These are phyloP conservation scores for Oscheius sp. DNA, from an alignment of 2,888 invertebrate genomes.

Conservation along the genomic window DNA sequence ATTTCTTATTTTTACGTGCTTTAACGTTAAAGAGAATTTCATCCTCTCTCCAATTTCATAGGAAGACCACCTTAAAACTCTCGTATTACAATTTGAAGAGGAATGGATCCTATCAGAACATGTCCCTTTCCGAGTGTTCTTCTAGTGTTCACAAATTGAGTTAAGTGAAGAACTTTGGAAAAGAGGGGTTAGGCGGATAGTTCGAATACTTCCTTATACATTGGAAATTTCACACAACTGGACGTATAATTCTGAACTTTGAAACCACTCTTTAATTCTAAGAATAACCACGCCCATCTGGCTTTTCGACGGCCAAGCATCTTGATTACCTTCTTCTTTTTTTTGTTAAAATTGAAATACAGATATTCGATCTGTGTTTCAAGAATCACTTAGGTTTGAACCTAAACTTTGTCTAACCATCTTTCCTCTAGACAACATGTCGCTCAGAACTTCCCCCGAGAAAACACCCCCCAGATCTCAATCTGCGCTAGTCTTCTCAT, in stretches of 20 bases:
- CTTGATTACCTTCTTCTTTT: neutral
- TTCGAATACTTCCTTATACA: neutral
- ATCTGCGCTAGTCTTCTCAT: slow-evolving; percentile 14
- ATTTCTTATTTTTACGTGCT: too few relatives aligned
- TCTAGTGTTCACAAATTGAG: neutral
- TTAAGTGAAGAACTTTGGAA: too few relatives aligned
- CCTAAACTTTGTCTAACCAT: neutral
- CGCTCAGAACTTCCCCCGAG: slow-evolving; percentile 24
- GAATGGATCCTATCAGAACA: neutral
- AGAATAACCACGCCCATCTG: neutral
- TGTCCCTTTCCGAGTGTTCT: neutral
- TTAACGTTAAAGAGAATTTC: slow-evolving; percentile 11
- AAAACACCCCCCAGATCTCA: slow-evolving; percentile 17
- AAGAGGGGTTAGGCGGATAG: neutral
- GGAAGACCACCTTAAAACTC: slow-evolving; percentile 14
- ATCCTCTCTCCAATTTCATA: slow-evolving; percentile 14
- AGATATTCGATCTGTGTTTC: too few relatives aligned
- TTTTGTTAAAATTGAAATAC: too few relatives aligned
- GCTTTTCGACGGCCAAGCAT: neutral
- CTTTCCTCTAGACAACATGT: slow-evolving; percentile 7
- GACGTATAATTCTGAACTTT: neutral
- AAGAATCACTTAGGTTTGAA: neutral
- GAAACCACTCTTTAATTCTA: neutral
- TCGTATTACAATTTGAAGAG: slow-evolving; percentile 8
- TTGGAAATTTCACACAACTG: neutral